These are phyloP conservation scores for Vimba vimba DNA, from an alignment of 2,113 vertebrate genomes.

Conservation along the genomic window DNA sequence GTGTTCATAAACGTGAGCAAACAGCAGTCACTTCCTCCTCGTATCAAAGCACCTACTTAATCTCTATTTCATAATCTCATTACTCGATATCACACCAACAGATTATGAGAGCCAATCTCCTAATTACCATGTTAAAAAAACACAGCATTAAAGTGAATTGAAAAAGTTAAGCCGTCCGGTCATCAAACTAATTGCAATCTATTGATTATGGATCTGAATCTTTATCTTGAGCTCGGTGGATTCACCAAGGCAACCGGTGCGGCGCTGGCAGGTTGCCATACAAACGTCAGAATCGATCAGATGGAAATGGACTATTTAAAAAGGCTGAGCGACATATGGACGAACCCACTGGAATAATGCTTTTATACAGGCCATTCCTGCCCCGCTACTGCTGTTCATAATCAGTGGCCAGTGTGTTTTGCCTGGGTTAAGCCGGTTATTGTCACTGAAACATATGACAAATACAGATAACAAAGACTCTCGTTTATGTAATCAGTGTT, in stretches of 20 bases:
- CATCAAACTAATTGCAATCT: constrained; percentile 93
- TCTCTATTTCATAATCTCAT: constrained; percentile 56
- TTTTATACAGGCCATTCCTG: constrained; percentile 37
- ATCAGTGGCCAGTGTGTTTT: constrained; percentile 26
- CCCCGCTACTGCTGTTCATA: constrained; percentile 27
- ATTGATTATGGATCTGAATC: constrained; percentile 92
- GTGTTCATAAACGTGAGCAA: constrained; percentile 9
- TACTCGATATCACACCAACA: constrained; percentile 68
- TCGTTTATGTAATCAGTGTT: constrained; percentile 24
- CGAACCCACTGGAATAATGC: constrained; percentile 20
- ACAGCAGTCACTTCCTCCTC: not conserved
- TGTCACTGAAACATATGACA: constrained; percentile 42
- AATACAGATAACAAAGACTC: constrained; percentile 44
- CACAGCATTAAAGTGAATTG: constrained; percentile 33
- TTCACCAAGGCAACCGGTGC: constrained; percentile 85
- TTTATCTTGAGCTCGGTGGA: constrained; percentile 91
- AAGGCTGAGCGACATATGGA: constrained; percentile 57
- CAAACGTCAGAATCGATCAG: constrained; percentile 92
- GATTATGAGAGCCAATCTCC: constrained; percentile 44
- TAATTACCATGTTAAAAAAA: constrained; percentile 47
- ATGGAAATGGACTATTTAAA: constrained; percentile 57
- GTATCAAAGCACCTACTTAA: not conserved
- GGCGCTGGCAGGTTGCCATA: constrained; percentile 83
- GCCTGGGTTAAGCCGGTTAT: constrained; percentile 34
- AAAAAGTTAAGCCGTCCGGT: constrained; percentile 55